Evolutionary conservation across 1,140 invertebrate genomes (phyloP), one percentile per base, ranked within the genome.

Genomic region (Chymomyza costata): DNA sequence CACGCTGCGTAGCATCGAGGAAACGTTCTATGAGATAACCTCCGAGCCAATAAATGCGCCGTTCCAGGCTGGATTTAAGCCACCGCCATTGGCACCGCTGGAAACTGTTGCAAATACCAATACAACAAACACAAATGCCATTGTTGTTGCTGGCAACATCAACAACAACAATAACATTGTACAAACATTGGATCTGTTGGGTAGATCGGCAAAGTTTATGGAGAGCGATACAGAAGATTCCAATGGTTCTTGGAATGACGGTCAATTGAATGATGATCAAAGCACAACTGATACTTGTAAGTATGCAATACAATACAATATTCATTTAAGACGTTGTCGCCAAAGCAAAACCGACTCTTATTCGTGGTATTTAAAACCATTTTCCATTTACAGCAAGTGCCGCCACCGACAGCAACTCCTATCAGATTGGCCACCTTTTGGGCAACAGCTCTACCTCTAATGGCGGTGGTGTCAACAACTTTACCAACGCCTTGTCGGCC

Each of bases 41-140:
- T 73, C 89, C 89, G 87, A 90, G 89, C 83, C 89, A 91, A 86
- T 87, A 89, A 65, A 89, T 89, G 60, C 92, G 93, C 86, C 93
- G 65, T 93, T 92, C 74, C 94, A 97, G 87, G 95, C 95, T 32
- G 93, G 95, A 30, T 97, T 97, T 85, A 94, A 97, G 17, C 94
- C 95, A 18, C 94, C 95, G 10, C 74, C 82, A 11, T 47, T 74
- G 10, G 67, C 60, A 6, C 59, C 68, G 6, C 25, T 57, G 28
- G 28, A n/a, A 48, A 49, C 48, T 25, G 39, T 32, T 1, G 45
- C 37, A n/a, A n/a, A n/a, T n/a, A n/a, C n/a, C n/a, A n/a, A n/a
- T n/a, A n/a, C n/a, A n/a, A n/a, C n/a, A n/a, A n/a, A n/a, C n/a
- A n/a, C n/a, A n/a, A n/a, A n/a, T n/a, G n/a, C n/a, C n/a, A n/a